phyloP scores from a whole-genome alignment of 2,797 vertebrate genomes.

The Lutjanus argentimaculatus region DNA sequence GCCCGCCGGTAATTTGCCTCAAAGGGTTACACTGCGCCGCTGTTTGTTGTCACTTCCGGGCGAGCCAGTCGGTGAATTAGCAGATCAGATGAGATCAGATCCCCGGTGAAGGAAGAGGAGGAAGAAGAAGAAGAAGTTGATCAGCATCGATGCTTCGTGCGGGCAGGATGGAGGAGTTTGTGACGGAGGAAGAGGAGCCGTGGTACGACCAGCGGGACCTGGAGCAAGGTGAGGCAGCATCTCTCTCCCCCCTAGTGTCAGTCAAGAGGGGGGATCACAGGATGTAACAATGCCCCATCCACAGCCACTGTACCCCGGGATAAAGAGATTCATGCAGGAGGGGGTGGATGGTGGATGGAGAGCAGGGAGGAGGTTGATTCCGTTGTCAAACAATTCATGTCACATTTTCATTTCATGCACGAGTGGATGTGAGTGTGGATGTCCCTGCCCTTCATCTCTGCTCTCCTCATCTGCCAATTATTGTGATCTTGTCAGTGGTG shows the following conservation, averaged over 20 bases:
- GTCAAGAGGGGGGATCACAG: neutral
- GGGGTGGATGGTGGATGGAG: conserved; percentile 6
- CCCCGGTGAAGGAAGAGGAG: conserved; percentile 17
- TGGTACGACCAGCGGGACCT: conserved; percentile 98
- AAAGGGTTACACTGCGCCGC: conserved; percentile 37
- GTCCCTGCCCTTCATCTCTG: conserved; percentile 28
- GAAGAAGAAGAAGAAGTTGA: conserved; percentile 31
- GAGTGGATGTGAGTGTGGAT: conserved; percentile 13
- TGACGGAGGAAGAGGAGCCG: conserved; percentile 95
- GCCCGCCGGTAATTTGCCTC: neutral
- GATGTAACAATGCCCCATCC: conserved; percentile 18
- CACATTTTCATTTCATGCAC: conserved; percentile 11
- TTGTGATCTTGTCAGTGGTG: conserved; percentile 51
- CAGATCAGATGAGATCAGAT: conserved; percentile 29
- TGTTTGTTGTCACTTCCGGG: conserved; percentile 78
- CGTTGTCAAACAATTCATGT: neutral
- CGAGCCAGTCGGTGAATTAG: conserved; percentile 38
- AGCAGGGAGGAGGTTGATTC: conserved; percentile 1
- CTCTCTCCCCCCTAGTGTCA: neutral
- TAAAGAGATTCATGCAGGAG: conserved; percentile 1
- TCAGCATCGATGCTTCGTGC: conserved; percentile 86
- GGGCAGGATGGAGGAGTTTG: conserved; percentile 95
- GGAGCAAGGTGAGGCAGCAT: conserved; percentile 91
- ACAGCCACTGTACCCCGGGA: neutral
- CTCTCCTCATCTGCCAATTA: conserved; percentile 52